Conservation (phyloP, 2,888 invertebrate species). For the Salticus scenicus region DNA sequence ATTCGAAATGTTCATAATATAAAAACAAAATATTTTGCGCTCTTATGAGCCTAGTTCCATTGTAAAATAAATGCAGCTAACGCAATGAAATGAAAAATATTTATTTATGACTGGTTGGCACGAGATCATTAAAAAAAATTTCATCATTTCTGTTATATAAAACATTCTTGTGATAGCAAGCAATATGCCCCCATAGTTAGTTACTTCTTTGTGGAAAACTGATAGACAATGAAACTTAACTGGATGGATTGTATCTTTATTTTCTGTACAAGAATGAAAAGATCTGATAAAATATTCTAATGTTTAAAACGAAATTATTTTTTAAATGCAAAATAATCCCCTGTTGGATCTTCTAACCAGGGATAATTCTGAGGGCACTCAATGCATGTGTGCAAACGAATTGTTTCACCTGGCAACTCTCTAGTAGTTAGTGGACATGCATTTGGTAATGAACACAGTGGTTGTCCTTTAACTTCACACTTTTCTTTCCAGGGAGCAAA, state of each 20-base stretch:
- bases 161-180: not conserved
- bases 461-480: constrained; percentile 94
- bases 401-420: constrained; percentile 92
- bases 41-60: no score
- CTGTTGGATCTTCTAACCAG: constrained; percentile 95
- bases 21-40: no score
- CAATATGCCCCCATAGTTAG: not conserved
- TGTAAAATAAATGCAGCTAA: no score
- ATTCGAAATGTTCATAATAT: no score
- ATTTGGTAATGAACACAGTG: constrained; percentile 93
- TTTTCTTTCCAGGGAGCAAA: constrained; percentile 97
- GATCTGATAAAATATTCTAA: constrained; percentile 48
- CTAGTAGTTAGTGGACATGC: constrained; percentile 89
- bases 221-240: not conserved
- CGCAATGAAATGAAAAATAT: no score
- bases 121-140: no score
- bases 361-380: constrained; percentile 97
- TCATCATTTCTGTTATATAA: no score
- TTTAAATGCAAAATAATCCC: constrained; percentile 79
- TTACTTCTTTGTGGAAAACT: not conserved
- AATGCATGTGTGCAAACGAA: constrained; percentile 95
- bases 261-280: constrained; percentile 66
- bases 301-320: constrained; percentile 46
- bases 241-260: constrained; percentile 51
- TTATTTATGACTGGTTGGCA: no score